Percentiles rank a stretch among this genome's conserved stretches.
Conservation (phyloP, 2,113 vertebrate species). For the Atlantisia rogersi region DNA sequence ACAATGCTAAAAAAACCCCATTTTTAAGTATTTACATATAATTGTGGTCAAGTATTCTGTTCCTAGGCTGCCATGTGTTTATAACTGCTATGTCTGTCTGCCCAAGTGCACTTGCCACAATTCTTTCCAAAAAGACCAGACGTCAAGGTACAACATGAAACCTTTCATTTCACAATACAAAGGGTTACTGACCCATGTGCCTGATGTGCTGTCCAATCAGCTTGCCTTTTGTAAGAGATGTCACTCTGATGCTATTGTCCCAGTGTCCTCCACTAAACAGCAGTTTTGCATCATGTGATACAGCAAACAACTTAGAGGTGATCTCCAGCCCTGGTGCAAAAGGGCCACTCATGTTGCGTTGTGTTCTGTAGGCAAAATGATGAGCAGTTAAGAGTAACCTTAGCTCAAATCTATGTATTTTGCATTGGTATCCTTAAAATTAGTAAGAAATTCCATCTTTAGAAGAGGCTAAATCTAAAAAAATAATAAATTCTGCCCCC, state of each 20-base stretch:
- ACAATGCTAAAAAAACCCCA: background rate
- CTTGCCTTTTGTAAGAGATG: constrained; percentile 91
- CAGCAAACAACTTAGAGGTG: constrained; percentile 86
- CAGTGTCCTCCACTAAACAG: constrained; percentile 96
- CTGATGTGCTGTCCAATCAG: constrained; percentile 89
- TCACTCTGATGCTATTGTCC: constrained; percentile 96
- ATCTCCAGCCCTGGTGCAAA: constrained; percentile 90
- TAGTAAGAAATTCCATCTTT: fast-evolving
- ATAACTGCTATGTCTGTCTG: background rate
- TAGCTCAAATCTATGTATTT: background rate
- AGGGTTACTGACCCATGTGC: constrained; percentile 88
- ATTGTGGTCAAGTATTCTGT: background rate
- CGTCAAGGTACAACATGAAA: background rate
- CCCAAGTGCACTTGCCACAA: background rate
- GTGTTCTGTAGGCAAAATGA: constrained; percentile 81
- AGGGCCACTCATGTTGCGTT: constrained; percentile 87
- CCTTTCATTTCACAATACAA: background rate
- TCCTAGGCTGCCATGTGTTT: background rate
- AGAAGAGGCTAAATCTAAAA: background rate
- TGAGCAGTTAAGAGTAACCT: constrained; percentile 19
- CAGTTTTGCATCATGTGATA: constrained; percentile 95
- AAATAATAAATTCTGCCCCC: background rate
- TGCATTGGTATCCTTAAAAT: background rate
- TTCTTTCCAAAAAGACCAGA: background rate
- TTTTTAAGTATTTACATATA: background rate